These are phyloP conservation scores for Cryptomyrus ogoouensis DNA, from an alignment of 2,113 vertebrate species.

Conservation along the genomic window DNA sequence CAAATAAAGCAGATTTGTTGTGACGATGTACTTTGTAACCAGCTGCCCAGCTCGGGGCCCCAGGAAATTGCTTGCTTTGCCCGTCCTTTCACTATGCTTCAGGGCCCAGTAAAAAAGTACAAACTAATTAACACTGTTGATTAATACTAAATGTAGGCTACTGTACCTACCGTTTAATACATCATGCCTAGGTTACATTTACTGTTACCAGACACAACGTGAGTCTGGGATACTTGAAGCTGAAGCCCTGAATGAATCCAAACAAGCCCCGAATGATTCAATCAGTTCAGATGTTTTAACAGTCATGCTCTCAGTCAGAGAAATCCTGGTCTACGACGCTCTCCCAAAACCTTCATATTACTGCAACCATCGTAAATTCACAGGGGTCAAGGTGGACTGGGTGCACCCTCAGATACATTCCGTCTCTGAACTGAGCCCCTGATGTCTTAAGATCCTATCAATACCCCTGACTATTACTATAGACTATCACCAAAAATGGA, in stretches of 20 bases:
- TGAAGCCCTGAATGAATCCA: not conserved
- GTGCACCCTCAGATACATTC: not conserved
- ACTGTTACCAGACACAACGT: not conserved
- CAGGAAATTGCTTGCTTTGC: not conserved
- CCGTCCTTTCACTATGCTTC: not conserved
- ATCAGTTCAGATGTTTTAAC: not conserved
- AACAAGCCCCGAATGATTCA: not conserved
- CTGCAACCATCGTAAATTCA: not conserved
- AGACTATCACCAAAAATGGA: not conserved
- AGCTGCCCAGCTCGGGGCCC: not conserved
- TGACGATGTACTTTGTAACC: not conserved
- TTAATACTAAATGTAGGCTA: not conserved
- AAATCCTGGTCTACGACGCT: not conserved
- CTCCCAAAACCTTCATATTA: not conserved
- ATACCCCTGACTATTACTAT: not conserved
- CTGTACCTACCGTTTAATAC: not conserved
- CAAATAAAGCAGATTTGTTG: not conserved
- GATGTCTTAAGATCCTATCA: not conserved
- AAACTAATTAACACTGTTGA: not conserved
- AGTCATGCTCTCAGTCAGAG: not conserved
- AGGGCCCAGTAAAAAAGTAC: not conserved
- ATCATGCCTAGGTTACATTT: not conserved
- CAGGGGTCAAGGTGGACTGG: not conserved
- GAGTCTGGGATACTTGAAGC: not conserved
- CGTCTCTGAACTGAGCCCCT: not conserved